Evolutionary conservation across 2,888 invertebrate species (phyloP), one percentile per base, ranked within the genome.

Genomic region (Hirtodrosophila duncani): DNA sequence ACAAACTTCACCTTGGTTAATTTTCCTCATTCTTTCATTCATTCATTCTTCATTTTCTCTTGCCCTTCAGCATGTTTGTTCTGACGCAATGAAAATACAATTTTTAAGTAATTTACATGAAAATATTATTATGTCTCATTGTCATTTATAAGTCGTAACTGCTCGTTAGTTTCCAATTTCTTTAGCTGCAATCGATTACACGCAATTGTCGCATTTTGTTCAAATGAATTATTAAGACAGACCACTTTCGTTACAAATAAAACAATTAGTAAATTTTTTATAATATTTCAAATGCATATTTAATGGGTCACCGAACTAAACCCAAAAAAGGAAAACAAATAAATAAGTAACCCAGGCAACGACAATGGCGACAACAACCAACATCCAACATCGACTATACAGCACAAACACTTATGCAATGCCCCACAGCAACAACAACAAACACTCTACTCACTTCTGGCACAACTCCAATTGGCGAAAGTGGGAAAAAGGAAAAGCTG

Each of bases 401-500:
- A 39, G 14, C 24, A 18, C n/a, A 26, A 55, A 44, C 59, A 44
- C 59, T 58, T 50, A 29, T 41, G 23, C 42, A 27, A 24, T 21
- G 33, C n/a, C n/a, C n/a, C n/a, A n/a, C n/a, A n/a, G n/a, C n/a
- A n/a, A n/a, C n/a, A n/a, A n/a, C n/a, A n/a, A n/a, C n/a, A n/a
- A n/a, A n/a, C n/a, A n/a, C n/a, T n/a, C n/a, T n/a, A n/a, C n/a
- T n/a, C n/a, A n/a, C n/a, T n/a, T 21, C 49, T 61, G 61, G 61
- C 60, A 61, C 34, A 44, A 61, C 60, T 61, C 61, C 60, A 60
- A 60, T n/a, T n/a, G n/a, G n/a, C n/a, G n/a, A n/a, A n/a, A n/a
- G n/a, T n/a, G n/a, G n/a, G n/a, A n/a, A n/a, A n/a, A n/a, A n/a
- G n/a, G n/a, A n/a, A n/a, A n/a, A 39, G 26, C 31, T 21, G 42